Evolutionary conservation across 2,888 invertebrate species (phyloP).

Genomic region (Thymelicus sylvestris): DNA sequence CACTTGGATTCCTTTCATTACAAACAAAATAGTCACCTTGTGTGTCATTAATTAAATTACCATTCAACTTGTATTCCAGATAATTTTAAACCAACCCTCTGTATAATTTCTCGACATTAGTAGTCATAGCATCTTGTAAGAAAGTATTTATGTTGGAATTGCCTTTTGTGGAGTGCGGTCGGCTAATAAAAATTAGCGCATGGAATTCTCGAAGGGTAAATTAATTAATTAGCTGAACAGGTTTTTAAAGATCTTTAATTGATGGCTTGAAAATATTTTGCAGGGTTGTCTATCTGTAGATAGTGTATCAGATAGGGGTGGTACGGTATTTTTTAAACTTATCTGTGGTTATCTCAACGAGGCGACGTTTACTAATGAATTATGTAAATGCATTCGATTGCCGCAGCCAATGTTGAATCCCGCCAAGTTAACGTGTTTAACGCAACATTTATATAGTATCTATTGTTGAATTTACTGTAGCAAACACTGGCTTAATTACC

Average conservation of each 20-base stretch:
- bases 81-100: conserved; percentile 7
- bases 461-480: conserved; percentile 53
- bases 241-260: conserved; percentile 29
- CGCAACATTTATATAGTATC: conserved; percentile 62
- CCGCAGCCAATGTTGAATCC: conserved; percentile 38
- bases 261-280: conserved; percentile 28
- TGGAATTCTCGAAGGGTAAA: conserved; percentile 22
- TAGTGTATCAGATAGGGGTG: conserved; percentile 31
- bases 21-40: conserved; percentile 1
- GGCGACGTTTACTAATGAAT: conserved; percentile 77
- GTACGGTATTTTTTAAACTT: conserved; percentile 53
- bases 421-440: conserved; percentile 65
- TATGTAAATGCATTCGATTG: conserved; percentile 71
- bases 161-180: conserved; percentile 17
- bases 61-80: conserved; percentile 9
- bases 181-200: conserved; percentile 27
- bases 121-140: conserved; percentile 10
- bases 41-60: conserved; percentile 9
- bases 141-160: conserved; percentile 22
- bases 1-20: neutral
- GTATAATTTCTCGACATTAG: conserved; percentile 23
- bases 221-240: conserved; percentile 8
- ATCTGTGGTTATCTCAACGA: conserved; percentile 70
- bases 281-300: conserved; percentile 26
- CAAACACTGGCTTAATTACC: conserved; percentile 47